Evolutionary conservation across 2,113 vertebrate species (phyloP).

Genomic region (Pluvianellus socialis): DNA sequence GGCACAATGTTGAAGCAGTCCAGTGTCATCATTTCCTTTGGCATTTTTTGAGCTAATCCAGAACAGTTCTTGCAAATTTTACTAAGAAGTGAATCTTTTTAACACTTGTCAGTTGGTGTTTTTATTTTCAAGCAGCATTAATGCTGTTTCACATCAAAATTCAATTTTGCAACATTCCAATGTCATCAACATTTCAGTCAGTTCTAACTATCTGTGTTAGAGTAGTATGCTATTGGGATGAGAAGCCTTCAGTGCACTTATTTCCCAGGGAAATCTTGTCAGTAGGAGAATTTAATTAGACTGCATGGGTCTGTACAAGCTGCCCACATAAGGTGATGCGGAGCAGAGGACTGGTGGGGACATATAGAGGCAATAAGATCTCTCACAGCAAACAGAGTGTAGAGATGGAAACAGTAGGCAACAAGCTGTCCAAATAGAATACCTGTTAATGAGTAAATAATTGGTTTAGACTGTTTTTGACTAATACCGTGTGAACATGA

Average conservation of each 20-base stretch:
- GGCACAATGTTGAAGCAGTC: background rate
- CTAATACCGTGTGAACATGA: background rate
- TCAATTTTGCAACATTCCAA: background rate
- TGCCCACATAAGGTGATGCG: background rate
- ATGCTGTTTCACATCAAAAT: background rate
- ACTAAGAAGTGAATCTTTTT: background rate
- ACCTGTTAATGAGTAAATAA: background rate
- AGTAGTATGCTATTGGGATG: background rate
- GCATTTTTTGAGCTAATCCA: background rate
- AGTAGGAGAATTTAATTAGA: background rate
- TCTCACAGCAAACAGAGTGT: background rate
- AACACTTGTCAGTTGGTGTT: background rate
- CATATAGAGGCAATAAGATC: no score
- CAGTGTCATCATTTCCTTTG: background rate
- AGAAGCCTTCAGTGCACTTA: background rate
- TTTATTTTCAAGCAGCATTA: background rate
- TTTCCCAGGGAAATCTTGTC: background rate
- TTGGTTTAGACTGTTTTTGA: background rate
- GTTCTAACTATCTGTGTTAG: background rate
- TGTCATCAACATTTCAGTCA: background rate
- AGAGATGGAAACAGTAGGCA: background rate
- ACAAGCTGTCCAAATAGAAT: background rate
- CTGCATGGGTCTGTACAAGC: background rate
- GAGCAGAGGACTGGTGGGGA: background rate
- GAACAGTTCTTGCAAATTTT: background rate